Base-by-base conservation (phyloP, 2,888 invertebrate genomes). In the Petrolisthes manimaculis region DNA sequence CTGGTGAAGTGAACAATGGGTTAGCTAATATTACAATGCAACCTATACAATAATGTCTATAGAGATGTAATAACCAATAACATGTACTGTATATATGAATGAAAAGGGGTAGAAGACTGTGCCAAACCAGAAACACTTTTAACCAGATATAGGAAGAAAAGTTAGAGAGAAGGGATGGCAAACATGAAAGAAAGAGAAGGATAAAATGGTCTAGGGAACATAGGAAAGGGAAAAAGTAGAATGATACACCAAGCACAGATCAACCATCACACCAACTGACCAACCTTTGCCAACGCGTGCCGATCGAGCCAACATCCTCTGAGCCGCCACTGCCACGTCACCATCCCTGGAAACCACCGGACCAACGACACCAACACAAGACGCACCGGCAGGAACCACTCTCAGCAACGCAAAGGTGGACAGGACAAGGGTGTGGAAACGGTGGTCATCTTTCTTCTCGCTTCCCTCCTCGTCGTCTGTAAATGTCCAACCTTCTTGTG, bases 401-500 rank as follows among this genome's bases (percentile, higher is more conserved):
- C 71, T 81, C 51, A 86, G 37, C 2, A 86, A 12, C 55, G 75
- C 86, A 86, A 86, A 86, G 24, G 81, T 81, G 24, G 86, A 80
- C 18, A 86, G 37, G 6, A 81, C 56, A 21, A 86, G 53, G 21
- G 6, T 71, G 18, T 79, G 79, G 18, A 86, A 55, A 12, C 21
- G 53, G 53, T 8, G 14, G 53, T 61, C 18, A 18, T 18, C 12
- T 18, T 3, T 71, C 4, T n/a, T 21, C 71, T 55, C 37, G 24
- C 14, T 14, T 18, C 81, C 75, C 14, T 75, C 61, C n/a, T 84
- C 56, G 54, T 75, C 80, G 51, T 88, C 88, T 12, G 55, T 71
- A 14, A 88, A 77, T 24, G 61, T 88, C 88, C 88, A 88, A 3
- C 84, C 88, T 14, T 88, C 71, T 71, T 71, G 84, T 5, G 84